phyloP scores from a whole-genome alignment of 2,888 invertebrate genomes.

The Operophtera brumata region DNA sequence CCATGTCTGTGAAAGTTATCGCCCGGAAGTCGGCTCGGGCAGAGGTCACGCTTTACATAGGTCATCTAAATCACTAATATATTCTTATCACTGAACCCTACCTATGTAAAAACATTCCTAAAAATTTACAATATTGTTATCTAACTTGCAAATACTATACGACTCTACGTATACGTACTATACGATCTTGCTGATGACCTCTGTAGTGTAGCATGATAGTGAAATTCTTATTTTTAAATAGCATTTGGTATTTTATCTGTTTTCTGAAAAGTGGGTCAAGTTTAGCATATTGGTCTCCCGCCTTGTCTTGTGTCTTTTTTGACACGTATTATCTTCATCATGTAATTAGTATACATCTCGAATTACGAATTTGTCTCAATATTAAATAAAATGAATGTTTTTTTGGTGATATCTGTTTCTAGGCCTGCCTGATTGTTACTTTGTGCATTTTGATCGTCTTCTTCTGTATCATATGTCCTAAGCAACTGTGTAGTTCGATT shows the following conservation, averaged over 20 bases:
- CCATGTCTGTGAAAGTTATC: slow-evolving; percentile 13
- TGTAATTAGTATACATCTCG: neutral
- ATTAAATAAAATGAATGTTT: too few species aligned
- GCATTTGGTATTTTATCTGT: slow-evolving; percentile 3
- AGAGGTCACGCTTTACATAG: slow-evolving; percentile 18
- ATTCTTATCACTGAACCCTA: slow-evolving; percentile 11
- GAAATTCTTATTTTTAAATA: neutral
- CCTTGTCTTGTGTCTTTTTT: neutral
- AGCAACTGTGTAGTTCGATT: neutral
- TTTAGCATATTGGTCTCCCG: slow-evolving; percentile 2
- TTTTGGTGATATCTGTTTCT: neutral
- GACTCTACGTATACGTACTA: neutral
- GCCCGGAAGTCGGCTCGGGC: neutral
- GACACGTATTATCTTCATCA: neutral
- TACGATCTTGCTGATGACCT: neutral
- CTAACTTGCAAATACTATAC: neutral
- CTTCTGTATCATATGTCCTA: neutral
- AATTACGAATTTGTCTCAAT: neutral
- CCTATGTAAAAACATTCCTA: slow-evolving; percentile 6
- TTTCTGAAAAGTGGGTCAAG: slow-evolving; percentile 18
- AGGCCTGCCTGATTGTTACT: too few species aligned
- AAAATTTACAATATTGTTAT: neutral
- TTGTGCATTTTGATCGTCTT: too few species aligned
- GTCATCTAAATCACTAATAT: slow-evolving; percentile 22
- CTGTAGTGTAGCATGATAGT: neutral